Evolutionary conservation across 2,113 vertebrate genomes (phyloP), one percentile per base, ranked within the genome.

Genomic region (Ammodytes dubius): DNA sequence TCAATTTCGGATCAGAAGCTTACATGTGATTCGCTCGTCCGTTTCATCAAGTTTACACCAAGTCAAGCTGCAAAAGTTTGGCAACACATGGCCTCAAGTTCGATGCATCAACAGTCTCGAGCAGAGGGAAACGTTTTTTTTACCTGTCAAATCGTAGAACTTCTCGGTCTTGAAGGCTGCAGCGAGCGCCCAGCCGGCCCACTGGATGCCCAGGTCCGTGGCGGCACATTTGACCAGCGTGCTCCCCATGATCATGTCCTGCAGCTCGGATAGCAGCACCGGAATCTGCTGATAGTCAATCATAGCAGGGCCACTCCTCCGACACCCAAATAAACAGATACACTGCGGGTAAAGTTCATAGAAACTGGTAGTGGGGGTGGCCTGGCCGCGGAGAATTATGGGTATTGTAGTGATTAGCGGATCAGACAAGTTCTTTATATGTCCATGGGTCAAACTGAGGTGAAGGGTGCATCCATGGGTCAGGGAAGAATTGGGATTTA

Each of bases 81-180:
- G 37, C 7, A 10, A 1, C 54, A 46, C 56, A 60, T 59, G 42
- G 57, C 6, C 2, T 0, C 1, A 43, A 3, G 27, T 27, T 27
- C 27, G 2, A 27, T 27, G 27, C 27, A 35, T 4, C 5, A 19
- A 40, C 17, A 40, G 1, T 5, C 2, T 27, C 27, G 27, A 27
- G 4, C 3, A 42, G 5, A 17, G 12, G 0, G 6, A 11, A 17
- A 11, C 13, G 10, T n/a, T 45, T n/a, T 7, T 4, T 7, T 40
- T 95, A 97, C 95, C 95, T 90, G 95, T 94, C 42, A 95, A 74
- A 45, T 97, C 95, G 61, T 94, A 96, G 70, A 97, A 96, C 92
- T 92, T 96, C 82, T 96, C 95, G 5, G 95, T 96, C 54, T 66
- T 91, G 56, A 95, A 43, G 8, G 93, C 83, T 2, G 94, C 88